Base-by-base conservation (phyloP, 1,140 invertebrate species). In the Ectropis grisescens region DNA sequence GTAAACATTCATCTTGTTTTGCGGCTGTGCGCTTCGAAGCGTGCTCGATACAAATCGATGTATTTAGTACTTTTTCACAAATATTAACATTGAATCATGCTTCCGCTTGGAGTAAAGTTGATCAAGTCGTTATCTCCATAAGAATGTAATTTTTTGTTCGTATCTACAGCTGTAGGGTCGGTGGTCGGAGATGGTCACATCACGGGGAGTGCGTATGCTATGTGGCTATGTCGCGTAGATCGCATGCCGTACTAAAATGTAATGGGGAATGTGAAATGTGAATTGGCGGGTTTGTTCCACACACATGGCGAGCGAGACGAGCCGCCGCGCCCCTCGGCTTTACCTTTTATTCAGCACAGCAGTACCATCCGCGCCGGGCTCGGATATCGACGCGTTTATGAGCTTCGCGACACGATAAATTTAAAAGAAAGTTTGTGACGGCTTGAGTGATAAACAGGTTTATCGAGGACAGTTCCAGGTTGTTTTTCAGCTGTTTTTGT, bases 281-380 rank as follows among this genome's bases (percentile, higher is more conserved):
- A 53, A 46, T 56, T 54, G 42, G 54, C 58, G 40, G 58, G 58
- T 29, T 68, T 60, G 52, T 54, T 57, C 27, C 34, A 39, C 34
- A 41, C 51, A 55, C 44, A 51, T 59, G 56, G 51, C 16, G 8
- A 19, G 8, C 8, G 16, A 33, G 38, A 39, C 35, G 39, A 41
- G 38, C 32, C 28, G 43, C 33, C 49, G 53, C 59, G 58, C 67
- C 67, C 62, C 60, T 57, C 59, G 42, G 45, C 37, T 41, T 51
- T 47, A n/a, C 24, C 24, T 19, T 19, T 3, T 19, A 26, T 26
- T 10, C 2, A 35, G 23, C 52, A 30, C 24, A 36, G 39, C 47
- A 70, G 69, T 71, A 42, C 50, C 56, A 57, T 58, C 44, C 58
- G 58, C 41, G 47, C 46, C 49, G 40, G 51, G 37, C 43, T 43